Evolutionary conservation across 2,888 invertebrate species (phyloP).

Genomic region (Lepidocyrtinus sp.): DNA sequence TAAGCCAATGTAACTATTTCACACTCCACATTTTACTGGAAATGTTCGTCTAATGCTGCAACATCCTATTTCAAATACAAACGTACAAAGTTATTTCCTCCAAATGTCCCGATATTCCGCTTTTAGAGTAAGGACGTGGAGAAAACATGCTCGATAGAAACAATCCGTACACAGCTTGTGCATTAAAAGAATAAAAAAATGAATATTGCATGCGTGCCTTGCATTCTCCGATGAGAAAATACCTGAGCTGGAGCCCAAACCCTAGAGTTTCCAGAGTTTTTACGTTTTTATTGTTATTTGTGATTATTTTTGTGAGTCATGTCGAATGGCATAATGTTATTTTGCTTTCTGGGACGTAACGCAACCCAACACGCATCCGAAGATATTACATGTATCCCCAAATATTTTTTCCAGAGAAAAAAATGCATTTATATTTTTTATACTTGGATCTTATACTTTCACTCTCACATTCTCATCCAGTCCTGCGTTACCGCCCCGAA

Average conservation of each 20-base stretch:
- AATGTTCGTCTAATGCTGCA: not conserved
- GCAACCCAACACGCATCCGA: not conserved
- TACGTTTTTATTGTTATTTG: conserved; percentile 30
- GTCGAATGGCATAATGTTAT: not conserved
- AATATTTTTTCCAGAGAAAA: too few relatives aligned
- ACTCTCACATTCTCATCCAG: not conserved
- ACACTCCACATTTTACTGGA: not conserved
- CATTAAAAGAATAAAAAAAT: conserved; percentile 12
- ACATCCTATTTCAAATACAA: not conserved
- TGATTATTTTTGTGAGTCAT: conserved; percentile 25
- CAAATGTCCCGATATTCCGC: not conserved
- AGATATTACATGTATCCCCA: too few relatives aligned
- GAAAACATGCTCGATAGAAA: not conserved
- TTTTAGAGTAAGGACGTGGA: not conserved
- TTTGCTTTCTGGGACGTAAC: not conserved
- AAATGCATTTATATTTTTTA: too few relatives aligned
- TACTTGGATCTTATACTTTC: not conserved
- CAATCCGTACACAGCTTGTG: not conserved
- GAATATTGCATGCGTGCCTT: conserved; percentile 46
- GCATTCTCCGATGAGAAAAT: conserved; percentile 20
- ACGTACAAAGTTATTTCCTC: not conserved
- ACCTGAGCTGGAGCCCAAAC: not conserved
- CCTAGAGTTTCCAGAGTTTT: too few relatives aligned
- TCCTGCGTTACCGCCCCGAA: too few relatives aligned
- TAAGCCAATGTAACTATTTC: too few relatives aligned